Conservation (phyloP, 2,888 invertebrate genomes). For the Stomorhina lunata region DNA sequence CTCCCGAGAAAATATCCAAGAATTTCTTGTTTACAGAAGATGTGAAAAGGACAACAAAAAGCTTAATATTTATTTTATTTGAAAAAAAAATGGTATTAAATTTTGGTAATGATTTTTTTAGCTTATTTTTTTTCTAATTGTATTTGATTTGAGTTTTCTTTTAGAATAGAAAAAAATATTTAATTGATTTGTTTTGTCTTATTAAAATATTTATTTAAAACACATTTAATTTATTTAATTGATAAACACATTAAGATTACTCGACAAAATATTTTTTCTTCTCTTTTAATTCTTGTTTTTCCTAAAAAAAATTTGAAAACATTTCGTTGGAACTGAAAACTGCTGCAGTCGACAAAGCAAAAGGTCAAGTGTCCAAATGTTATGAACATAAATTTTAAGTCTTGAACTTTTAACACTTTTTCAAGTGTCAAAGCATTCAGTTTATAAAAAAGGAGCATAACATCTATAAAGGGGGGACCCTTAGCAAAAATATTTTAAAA, state of each 20-base stretch:
- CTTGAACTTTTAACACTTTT: conserved; percentile 12
- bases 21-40: too few relatives aligned
- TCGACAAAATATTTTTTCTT: too few relatives aligned
- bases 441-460: too few relatives aligned
- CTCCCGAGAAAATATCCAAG: too few relatives aligned
- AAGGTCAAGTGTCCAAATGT: neutral
- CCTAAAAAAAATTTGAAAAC: neutral
- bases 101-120: too few relatives aligned
- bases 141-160: too few relatives aligned
- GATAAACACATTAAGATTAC: neutral
- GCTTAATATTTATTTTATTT: too few relatives aligned
- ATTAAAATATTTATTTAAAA: conserved; percentile 1
- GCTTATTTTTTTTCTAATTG: too few relatives aligned
- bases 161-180: neutral
- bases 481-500: too few relatives aligned
- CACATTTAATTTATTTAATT: conserved; percentile 16
- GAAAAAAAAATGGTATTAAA: too few relatives aligned
- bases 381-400: neutral
- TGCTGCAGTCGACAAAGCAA: neutral
- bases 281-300: neutral
- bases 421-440: neutral
- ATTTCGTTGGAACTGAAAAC: neutral
- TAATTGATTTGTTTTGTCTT: neutral
- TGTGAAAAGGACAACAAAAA: too few relatives aligned
- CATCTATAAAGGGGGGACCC: too few relatives aligned